Evolutionary conservation across 1,140 invertebrate genomes (phyloP).

Genomic region (Aphelinus certus): DNA sequence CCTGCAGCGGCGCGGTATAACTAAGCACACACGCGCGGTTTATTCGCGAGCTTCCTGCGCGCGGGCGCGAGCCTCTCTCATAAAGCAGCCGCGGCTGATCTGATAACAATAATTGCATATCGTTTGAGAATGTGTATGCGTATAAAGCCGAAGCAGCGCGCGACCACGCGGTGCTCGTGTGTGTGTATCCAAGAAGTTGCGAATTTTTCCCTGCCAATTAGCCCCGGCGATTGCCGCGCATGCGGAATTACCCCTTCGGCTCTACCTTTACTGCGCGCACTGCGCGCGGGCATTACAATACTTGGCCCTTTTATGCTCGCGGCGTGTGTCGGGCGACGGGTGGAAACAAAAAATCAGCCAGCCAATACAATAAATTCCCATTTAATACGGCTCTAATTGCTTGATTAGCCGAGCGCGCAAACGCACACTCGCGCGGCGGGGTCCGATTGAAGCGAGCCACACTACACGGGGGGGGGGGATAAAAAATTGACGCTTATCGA

Average conservation of each 20-base stretch:
- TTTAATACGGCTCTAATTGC: constrained; percentile 29
- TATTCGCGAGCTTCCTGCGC: no score
- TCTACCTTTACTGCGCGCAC: background rate
- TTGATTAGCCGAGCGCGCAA: constrained; percentile 15
- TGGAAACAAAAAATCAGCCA: background rate
- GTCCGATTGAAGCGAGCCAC: background rate
- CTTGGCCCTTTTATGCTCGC: background rate
- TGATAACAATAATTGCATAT: background rate
- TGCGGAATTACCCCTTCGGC: background rate
- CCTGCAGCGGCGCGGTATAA: no score
- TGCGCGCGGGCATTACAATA: background rate
- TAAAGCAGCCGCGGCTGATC: no score
- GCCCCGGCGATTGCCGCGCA: background rate
- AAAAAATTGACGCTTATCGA: background rate
- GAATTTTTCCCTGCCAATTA: constrained; percentile 3
- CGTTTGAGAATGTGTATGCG: background rate
- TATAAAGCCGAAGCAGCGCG: background rate
- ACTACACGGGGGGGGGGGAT: no score
- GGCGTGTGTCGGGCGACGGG: background rate
- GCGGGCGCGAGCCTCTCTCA: no score
- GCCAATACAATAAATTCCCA: constrained; percentile 24
- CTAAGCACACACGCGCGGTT: no score
- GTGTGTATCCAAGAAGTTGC: background rate
- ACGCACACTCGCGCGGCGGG: background rate
- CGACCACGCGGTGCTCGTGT: no score